phyloP scores from a whole-genome alignment of 2,113 vertebrate genomes.

The Phrynosoma platyrhinos region DNA sequence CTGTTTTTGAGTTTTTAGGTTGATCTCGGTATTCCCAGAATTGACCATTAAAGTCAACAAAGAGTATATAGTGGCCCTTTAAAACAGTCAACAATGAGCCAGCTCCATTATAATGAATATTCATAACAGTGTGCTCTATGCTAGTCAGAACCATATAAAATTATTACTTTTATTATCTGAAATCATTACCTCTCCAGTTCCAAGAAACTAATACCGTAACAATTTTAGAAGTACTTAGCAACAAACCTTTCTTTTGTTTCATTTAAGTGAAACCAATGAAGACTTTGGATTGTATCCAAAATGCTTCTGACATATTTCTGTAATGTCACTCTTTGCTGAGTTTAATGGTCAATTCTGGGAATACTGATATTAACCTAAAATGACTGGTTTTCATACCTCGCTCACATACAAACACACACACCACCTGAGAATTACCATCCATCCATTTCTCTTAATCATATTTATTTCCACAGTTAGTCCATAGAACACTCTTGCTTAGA shows the following conservation, averaged over 20 bases:
- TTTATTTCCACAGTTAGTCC: constrained; percentile 25
- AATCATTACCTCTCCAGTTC: too few relatives aligned
- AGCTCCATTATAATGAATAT: too few relatives aligned
- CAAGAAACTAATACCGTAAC: too few relatives aligned
- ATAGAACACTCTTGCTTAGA: neutral
- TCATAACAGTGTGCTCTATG: too few relatives aligned
- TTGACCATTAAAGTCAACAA: too few relatives aligned
- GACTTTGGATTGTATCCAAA: constrained; percentile 49
- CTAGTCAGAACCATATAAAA: too few relatives aligned
- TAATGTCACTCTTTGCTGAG: constrained; percentile 21
- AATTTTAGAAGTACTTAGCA: too few relatives aligned
- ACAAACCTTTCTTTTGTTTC: constrained; percentile 59
- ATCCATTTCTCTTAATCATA: constrained; percentile 21
- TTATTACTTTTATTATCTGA: too few relatives aligned
- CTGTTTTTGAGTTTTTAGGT: neutral
- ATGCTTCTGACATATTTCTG: too few relatives aligned
- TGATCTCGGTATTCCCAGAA: too few relatives aligned
- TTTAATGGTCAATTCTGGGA: constrained; percentile 54
- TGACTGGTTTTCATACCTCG: constrained; percentile 37
- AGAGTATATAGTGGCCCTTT: too few relatives aligned
- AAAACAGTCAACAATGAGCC: too few relatives aligned
- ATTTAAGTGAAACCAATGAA: constrained; percentile 67
- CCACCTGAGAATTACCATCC: neutral
- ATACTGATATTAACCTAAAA: constrained; percentile 56
- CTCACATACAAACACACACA: constrained; percentile 11